A percentile compares a stretch with the other conserved stretches of the same genome.
These are phyloP conservation scores for Isichthys henryi DNA, from an alignment of 2,113 vertebrate species.

Conservation along the genomic window DNA sequence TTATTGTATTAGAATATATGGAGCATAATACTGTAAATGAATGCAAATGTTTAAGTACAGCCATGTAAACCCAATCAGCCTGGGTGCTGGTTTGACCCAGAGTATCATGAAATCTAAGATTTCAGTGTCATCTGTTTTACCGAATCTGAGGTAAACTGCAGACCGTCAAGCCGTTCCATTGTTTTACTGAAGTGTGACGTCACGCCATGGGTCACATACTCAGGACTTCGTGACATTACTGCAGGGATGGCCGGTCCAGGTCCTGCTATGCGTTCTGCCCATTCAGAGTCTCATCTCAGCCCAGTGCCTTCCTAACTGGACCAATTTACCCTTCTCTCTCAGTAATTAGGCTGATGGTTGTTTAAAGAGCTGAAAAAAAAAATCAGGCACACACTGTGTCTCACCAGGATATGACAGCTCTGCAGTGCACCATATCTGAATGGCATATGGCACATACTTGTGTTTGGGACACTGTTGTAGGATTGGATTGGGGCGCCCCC, in stretches of 20 bases:
- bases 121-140: neutral
- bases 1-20: neutral
- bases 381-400: neutral
- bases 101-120: neutral
- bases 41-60: neutral
- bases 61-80: neutral
- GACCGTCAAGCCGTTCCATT: neutral
- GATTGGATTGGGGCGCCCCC: neutral
- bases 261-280: neutral
- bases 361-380: neutral
- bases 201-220: neutral
- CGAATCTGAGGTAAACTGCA: neutral
- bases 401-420: neutral
- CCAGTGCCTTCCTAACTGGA: neutral
- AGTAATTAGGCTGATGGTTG: neutral
- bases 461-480: constrained; percentile 3
- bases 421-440: neutral
- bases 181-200: neutral
- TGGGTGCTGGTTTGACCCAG: neutral
- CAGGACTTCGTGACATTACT: neutral
- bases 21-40: neutral
- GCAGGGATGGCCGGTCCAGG: neutral
- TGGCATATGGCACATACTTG: constrained; percentile 2
- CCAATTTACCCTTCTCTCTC: neutral
- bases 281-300: neutral